Conservation (phyloP, 2,888 invertebrate species). For the Nycteola revayana region DNA sequence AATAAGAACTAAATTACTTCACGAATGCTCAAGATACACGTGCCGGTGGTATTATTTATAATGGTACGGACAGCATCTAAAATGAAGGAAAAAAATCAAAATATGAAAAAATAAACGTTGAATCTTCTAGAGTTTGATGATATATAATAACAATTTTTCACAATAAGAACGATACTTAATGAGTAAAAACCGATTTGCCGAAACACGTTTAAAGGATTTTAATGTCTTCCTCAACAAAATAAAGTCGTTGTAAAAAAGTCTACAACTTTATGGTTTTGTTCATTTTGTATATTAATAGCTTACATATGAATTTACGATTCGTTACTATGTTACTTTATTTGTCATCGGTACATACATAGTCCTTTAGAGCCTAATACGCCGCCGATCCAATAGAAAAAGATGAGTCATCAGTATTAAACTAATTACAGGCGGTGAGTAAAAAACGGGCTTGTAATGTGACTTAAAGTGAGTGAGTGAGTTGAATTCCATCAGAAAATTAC, state of each 20-base stretch:
- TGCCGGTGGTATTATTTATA: background rate
- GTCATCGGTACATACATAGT: too few relatives aligned
- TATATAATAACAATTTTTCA: slow-evolving; percentile 1
- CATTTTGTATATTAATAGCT: too few relatives aligned
- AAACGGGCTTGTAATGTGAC: slow-evolving; percentile 63
- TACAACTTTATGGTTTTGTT: slow-evolving; percentile 17
- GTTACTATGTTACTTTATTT: too few relatives aligned
- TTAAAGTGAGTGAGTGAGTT: slow-evolving; percentile 57
- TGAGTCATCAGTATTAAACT: slow-evolving; percentile 80
- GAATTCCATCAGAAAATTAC: slow-evolving; percentile 61
- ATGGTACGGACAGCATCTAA: slow-evolving; percentile 44
- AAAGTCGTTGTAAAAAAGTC: slow-evolving; percentile 22
- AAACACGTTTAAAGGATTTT: slow-evolving; percentile 18
- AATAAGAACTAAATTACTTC: slow-evolving; percentile 35
- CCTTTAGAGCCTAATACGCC: slow-evolving; percentile 51
- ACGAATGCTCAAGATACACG: slow-evolving; percentile 24
- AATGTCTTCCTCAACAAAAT: slow-evolving; percentile 15
- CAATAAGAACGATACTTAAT: slow-evolving; percentile 2
- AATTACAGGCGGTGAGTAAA: slow-evolving; percentile 67
- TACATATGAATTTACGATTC: too few relatives aligned
- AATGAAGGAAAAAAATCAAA: background rate
- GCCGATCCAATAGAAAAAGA: slow-evolving; percentile 70
- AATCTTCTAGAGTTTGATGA: too few relatives aligned
- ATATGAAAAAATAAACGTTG: too few relatives aligned
- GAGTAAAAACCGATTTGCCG: slow-evolving; percentile 13